Conservation (phyloP, 2,113 vertebrate species). For the Acrocephalus arundinaceus region DNA sequence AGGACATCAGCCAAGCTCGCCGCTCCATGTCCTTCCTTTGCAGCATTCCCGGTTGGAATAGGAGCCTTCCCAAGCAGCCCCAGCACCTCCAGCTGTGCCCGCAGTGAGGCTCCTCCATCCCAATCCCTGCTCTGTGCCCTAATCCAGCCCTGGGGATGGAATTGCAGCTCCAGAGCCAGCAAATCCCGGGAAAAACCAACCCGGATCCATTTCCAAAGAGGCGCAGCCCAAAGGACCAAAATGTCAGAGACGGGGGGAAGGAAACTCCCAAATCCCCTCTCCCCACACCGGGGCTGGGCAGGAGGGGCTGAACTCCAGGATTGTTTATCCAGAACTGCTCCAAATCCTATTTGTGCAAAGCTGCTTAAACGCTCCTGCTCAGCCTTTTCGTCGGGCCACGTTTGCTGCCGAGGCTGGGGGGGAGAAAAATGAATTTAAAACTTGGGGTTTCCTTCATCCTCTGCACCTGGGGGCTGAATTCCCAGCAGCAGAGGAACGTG, state of each 20-base stretch:
- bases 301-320: not conserved
- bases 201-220: fast-evolving
- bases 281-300: not conserved
- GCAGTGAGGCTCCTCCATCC: not conserved
- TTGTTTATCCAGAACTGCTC: not conserved
- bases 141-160: fast-evolving
- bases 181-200: not conserved
- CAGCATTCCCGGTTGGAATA: fast-evolving
- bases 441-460: not conserved
- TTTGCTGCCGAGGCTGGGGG: not conserved
- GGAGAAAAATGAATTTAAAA: not conserved
- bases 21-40: not conserved
- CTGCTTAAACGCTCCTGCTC: not conserved
- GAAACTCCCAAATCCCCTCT: not conserved
- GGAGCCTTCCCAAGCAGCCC: not conserved
- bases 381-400: fast-evolving
- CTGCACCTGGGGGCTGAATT: fast-evolving
- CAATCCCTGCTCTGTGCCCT: not conserved
- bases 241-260: not conserved
- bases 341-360: constrained; percentile 55
- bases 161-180: not conserved
- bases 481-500: not conserved
- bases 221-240: not conserved
- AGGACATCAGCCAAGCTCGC: not conserved
- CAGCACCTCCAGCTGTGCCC: fast-evolving